Base-by-base conservation (phyloP, 1,140 invertebrate species). In the Nebria ingens region DNA sequence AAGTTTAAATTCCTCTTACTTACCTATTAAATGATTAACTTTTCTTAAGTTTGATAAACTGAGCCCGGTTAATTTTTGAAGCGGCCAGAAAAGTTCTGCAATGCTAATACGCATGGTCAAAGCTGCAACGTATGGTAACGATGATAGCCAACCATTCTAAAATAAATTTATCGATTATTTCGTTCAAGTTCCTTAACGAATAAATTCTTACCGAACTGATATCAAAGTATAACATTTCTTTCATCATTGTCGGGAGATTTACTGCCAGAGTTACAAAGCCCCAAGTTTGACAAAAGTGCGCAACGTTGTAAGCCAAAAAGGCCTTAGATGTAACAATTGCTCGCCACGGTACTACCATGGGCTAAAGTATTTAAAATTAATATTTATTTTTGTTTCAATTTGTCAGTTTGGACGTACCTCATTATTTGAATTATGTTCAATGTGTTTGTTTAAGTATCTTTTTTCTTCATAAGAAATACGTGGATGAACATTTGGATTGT, bases 141-240 rank as follows among this genome's bases (percentile, higher is more conserved):
- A 20, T 20, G 50, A 51, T 21, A 51, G 15, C 21, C 19, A 51
- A 22, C 50, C 50, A 21, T 51, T 51, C 50, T 51, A 22, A 51
- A 51, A 51, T n/a, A n/a, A n/a, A n/a, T n/a, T n/a, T n/a, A n/a
- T n/a, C n/a, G n/a, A n/a, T n/a, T n/a, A n/a, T n/a, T n/a, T n/a
- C n/a, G n/a, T n/a, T n/a, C n/a, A n/a, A n/a, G n/a, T n/a, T n/a
- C n/a, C n/a, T n/a, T n/a, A n/a, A n/a, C n/a, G n/a, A 51, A 20
- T 17, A 19, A 9, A 21, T 20, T 4, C 11, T 21, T 51, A 51
- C 50, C 50, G 50, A 51, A 51, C 11, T 22, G 21, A 51, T 51
- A 51, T 51, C 50, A 22, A 51, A 51, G 15, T 51, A 51, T 12
- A 51, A 20, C 21, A 51, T 51, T 20, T 51, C 50, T 51, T 51